Evolutionary conservation across 30 jellyfish, hydroid and myxozoan species (phyloP).

Genomic region (Euphysa ruthae): DNA sequence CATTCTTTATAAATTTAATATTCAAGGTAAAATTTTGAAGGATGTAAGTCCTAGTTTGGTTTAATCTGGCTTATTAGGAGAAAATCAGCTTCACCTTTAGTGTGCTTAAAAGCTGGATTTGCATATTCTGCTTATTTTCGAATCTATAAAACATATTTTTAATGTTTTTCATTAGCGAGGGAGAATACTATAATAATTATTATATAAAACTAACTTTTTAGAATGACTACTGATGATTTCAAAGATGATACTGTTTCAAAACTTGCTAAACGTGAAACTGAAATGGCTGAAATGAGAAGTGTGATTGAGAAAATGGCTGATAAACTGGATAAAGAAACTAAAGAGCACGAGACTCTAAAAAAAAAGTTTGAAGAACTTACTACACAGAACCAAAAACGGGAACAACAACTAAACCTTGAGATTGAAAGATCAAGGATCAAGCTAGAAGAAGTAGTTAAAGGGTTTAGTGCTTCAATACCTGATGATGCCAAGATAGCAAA

Average conservation of each 20-base stretch:
- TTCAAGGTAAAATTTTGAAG: no score
- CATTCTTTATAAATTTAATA: no score
- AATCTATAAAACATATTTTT: no score
- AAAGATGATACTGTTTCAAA: conserved; percentile 97
- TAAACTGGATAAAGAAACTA: conserved; percentile 81
- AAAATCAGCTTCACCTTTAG: no score
- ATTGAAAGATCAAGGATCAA: conserved; percentile 48
- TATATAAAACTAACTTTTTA: no score
- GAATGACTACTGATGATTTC: conserved; percentile 96
- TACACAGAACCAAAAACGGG: conserved; percentile 41
- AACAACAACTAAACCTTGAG: conserved; percentile 77
- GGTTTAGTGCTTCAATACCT: conserved; percentile 84
- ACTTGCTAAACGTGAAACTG: conserved; percentile 87
- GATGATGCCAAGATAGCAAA: conserved; percentile 94
- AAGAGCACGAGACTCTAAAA: conserved; percentile 66
- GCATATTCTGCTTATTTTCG: no score
- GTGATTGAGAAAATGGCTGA: conserved; percentile 97
- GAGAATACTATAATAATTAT: no score
- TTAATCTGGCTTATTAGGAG: no score
- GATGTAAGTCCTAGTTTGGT: no score
- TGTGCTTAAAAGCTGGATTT: no score
- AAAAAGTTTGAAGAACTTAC: conserved; percentile 72
- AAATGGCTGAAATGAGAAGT: conserved; percentile 83
- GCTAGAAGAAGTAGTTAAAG: conserved; percentile 87
- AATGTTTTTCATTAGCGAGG: no score